A percentile compares a stretch with the other conserved stretches of the same genome.
phyloP scores from a whole-genome alignment of 2,113 vertebrate genomes.

The Thamnophis sirtalis region DNA sequence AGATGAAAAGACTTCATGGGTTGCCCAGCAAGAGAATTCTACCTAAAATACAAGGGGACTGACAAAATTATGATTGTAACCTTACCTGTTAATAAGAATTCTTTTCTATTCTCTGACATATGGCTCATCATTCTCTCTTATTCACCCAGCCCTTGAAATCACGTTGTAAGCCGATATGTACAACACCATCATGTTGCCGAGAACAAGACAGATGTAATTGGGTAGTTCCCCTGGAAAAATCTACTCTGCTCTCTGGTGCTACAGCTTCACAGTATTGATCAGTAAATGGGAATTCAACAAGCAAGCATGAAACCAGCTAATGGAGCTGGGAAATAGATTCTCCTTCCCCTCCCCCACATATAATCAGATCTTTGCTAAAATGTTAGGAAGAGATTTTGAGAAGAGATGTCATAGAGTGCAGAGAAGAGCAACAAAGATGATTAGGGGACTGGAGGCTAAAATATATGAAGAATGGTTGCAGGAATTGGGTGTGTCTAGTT shows the following conservation, averaged over 20 bases:
- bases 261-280: slow-evolving; percentile 15
- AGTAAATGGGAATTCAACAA: slow-evolving; percentile 11
- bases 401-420: too few species aligned
- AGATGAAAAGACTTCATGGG: not conserved
- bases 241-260: not conserved
- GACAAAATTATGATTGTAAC: slow-evolving; percentile 33
- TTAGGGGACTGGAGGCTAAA: too few species aligned
- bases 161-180: slow-evolving; percentile 50
- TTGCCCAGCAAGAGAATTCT: not conserved
- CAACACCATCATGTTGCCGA: slow-evolving; percentile 3
- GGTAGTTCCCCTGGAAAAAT: not conserved
- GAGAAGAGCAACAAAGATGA: too few species aligned
- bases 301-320: not conserved
- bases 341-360: not conserved
- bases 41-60: not conserved
- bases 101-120: slow-evolving; percentile 62
- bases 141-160: slow-evolving; percentile 40
- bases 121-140: slow-evolving; percentile 69
- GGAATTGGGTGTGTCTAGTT: too few species aligned
- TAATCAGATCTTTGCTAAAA: rapidly evolving
- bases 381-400: not conserved
- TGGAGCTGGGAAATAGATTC: slow-evolving; percentile 13
- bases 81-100: slow-evolving; percentile 71
- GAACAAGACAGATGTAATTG: not conserved
- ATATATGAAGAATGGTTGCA: too few species aligned